A percentile compares a stretch with the other conserved stretches of the same genome.
These are phyloP conservation scores for Lagodon rhomboides DNA, from an alignment of 2,797 vertebrate genomes.

Conservation along the genomic window DNA sequence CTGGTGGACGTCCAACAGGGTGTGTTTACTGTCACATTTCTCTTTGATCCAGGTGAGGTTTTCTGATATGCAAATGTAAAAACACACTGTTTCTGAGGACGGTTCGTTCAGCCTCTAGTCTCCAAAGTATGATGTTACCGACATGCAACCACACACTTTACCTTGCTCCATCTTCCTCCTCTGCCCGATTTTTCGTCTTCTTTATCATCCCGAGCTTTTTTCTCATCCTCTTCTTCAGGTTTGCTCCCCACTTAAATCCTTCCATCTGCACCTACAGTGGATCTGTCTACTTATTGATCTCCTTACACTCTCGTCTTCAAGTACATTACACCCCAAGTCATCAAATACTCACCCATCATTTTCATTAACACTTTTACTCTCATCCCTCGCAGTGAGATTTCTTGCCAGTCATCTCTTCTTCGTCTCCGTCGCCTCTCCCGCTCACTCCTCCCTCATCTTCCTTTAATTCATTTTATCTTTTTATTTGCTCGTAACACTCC, in stretches of 20 bases:
- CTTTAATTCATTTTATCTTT: conserved; percentile 57
- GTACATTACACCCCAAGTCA: conserved; percentile 50
- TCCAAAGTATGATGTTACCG: conserved; percentile 37
- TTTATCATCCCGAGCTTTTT: not conserved
- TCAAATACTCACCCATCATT: conserved; percentile 53
- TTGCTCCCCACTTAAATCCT: not conserved
- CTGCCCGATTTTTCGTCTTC: not conserved
- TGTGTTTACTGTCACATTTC: not conserved
- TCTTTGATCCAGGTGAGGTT: conserved; percentile 23
- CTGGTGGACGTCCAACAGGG: not conserved
- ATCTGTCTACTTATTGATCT: conserved; percentile 46
- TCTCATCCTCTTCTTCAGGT: conserved; percentile 2
- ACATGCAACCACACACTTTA: conserved; percentile 46
- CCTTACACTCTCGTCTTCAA: conserved; percentile 28
- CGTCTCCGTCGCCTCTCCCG: conserved; percentile 8
- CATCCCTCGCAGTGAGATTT: conserved; percentile 37
- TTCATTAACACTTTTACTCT: conserved; percentile 61
- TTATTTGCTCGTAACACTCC: conserved; percentile 36
- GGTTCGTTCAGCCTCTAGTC: conserved; percentile 47
- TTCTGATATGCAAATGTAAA: conserved; percentile 1
- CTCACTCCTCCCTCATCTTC: conserved; percentile 39
- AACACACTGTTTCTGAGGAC: conserved; percentile 6
- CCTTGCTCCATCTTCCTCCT: conserved; percentile 20
- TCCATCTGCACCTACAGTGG: not conserved
- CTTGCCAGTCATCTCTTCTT: conserved; percentile 51